Evolutionary conservation across 2,888 invertebrate species (phyloP), one percentile per base, ranked within the genome.

Genomic region (Aphodius sticticus): DNA sequence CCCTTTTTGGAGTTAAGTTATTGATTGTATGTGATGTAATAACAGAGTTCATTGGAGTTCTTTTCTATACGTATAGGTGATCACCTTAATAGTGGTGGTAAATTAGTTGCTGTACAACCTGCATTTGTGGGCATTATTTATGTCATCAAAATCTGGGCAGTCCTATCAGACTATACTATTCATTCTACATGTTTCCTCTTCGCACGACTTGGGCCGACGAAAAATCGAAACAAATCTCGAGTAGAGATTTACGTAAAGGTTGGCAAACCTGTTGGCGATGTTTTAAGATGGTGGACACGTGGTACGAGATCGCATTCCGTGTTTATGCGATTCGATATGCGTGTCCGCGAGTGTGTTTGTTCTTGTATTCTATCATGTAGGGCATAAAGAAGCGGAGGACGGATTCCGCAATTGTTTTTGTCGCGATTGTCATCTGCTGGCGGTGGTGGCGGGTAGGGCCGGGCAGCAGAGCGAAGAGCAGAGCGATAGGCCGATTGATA

Each of bases 401-500:
- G 74, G 74, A 74, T 35, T 74, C 37, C 70, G 70, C 70, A 70
- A 74, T 74, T 74, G 74, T 74, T 74, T 74, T 37, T 74, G 74
- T 35, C 36, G 35, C 35, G 74, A 74, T 74, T 36, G 26, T 35
- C n/a, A 74, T 74, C 74, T 74, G 74, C 35, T 35, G 74, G 74
- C 7, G n/a, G 74, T 35, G 74, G 74, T 6, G n/a, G 74, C 35
- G n/a, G 74, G n/a, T 7, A 12, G 35, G 70, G 16, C 37, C 74
- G 74, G 74, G 74, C n/a, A 16, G 36, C 26, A n/a, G 74, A 6
- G 74, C 36, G 37, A n/a, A 37, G 36, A 37, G 36, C 74, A 74
- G n/a, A 35, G 36, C 74, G 74, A 74, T 74, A 74, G 74, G 37
- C 36, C 74, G 77, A 80, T 78, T 77, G 78, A 80, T 78, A 78